Base-by-base conservation (phyloP, 2,113 vertebrate species). In the Natator depressus region DNA sequence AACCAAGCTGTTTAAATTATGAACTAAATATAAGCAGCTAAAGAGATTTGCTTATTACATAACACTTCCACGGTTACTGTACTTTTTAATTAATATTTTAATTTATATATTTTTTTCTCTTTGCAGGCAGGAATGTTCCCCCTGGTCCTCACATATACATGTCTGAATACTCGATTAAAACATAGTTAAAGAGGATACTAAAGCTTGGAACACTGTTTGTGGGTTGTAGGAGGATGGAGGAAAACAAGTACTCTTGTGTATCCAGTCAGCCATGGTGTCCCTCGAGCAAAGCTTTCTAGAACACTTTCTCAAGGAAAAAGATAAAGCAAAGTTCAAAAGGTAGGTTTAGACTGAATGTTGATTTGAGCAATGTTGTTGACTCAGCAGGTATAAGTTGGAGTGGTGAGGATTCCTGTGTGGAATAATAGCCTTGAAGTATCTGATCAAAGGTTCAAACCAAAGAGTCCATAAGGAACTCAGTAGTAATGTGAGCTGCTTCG, bases 301-400 rank as follows among this genome's bases (percentile, higher is more conserved):
- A 59, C 81, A 10, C 79, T 88, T 49, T 0, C 1, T 35, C 17
- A 72, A 55, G 27, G 47, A 35, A 85, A 46, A 91, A 38, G 42
- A 27, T 50, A 51, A 79, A 89, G 38, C 50, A 24, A 72, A 91
- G 4, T 17, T 47, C 24, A 62, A 65, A 90, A 95, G 97, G 96
- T 97, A 89, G 65, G 94, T 95, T 38, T 90, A 76, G 75, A 59
- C 11, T 14, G 57, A 83, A 31, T 46, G 79, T 13, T n/a, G 27
- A 50, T 42, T 51, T 75, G 46, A 75, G 20, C 6, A 3, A 12
- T 91, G 81, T 78, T 62, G 49, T 82, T 55, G 20, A 49, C 59
- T 19, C 42, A n/a, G 87, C 35, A 75, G 54, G 25, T 57, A 78
- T n/a, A 80, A 82, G 55, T 38, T 85, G 22, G 14, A 16, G 27